Percentiles rank a stretch among this genome's conserved stretches.
Evolutionary conservation across 2,797 vertebrate species (phyloP).

Genomic region (Neosalanx taihuensis): DNA sequence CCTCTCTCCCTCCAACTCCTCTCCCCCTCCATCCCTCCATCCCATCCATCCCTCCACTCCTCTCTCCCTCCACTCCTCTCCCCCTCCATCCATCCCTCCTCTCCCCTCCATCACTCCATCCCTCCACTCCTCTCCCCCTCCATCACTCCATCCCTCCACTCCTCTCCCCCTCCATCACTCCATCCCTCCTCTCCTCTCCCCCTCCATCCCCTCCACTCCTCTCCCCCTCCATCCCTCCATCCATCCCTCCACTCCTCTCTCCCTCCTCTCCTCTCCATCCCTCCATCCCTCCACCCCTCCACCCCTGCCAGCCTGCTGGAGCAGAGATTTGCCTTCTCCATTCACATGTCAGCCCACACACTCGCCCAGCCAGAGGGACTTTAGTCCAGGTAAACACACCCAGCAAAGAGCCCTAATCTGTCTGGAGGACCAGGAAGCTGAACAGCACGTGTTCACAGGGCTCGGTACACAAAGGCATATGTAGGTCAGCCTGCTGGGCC

Average conservation of each 20-base stretch:
- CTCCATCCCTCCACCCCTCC: background rate
- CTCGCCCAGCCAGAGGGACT: constrained; percentile 17
- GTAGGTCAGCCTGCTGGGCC: background rate
- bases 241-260: background rate
- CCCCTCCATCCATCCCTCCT: too few relatives aligned
- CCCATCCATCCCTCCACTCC: too few relatives aligned
- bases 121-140: constrained; percentile 14
- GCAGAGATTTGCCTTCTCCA: constrained; percentile 32
- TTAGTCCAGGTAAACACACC: constrained; percentile 11
- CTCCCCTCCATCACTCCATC: too few relatives aligned
- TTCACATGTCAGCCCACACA: constrained; percentile 43
- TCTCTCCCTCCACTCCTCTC: too few relatives aligned
- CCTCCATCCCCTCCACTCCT: too few relatives aligned
- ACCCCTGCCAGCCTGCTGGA: constrained; percentile 45
- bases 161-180: background rate
- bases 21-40: too few relatives aligned
- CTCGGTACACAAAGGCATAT: background rate
- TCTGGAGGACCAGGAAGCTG: background rate
- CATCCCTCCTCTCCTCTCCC: too few relatives aligned
- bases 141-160: background rate
- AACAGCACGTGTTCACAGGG: too few relatives aligned
- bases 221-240: constrained; percentile 3
- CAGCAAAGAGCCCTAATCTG: background rate
- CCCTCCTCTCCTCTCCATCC: background rate
- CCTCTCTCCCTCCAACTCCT: too few relatives aligned